Evolutionary conservation across 2,113 vertebrate genomes (phyloP).

Genomic region (Alosa alosa): DNA sequence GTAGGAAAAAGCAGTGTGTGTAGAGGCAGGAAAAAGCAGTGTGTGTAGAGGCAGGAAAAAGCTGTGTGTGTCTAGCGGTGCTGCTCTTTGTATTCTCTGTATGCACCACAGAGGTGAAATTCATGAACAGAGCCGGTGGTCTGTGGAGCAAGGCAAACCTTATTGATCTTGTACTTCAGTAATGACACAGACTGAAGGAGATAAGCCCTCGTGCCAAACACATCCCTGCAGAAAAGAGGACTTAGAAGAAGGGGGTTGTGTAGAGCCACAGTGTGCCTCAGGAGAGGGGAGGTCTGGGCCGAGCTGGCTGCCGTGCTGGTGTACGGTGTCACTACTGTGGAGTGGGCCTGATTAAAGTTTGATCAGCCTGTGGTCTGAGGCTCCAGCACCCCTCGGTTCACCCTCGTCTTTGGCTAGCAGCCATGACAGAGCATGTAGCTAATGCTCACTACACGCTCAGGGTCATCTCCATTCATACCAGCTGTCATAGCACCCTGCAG

Average conservation of each 20-base stretch:
- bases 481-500: background rate
- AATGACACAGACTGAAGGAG: background rate
- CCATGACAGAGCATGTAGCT: background rate
- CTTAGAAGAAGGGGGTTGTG: background rate
- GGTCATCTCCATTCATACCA: background rate
- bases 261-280: background rate
- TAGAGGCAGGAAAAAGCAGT: background rate
- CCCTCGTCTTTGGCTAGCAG: background rate
- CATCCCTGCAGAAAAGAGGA: background rate
- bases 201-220: background rate
- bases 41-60: background rate
- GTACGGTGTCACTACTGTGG: background rate
- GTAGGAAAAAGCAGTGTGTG: background rate
- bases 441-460: constrained; percentile 7
- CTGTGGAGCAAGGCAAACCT: background rate
- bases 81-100: background rate
- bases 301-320: background rate
- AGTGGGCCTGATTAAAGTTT: constrained; percentile 10
- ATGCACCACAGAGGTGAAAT: background rate
- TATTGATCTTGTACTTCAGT: constrained; percentile 9
- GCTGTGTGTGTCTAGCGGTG: background rate
- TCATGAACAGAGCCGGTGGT: background rate
- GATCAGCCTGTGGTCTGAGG: background rate
- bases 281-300: background rate
- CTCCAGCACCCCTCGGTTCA: background rate